phyloP scores from a whole-genome alignment of 1,140 invertebrate species.

The Drosophila tani region DNA sequence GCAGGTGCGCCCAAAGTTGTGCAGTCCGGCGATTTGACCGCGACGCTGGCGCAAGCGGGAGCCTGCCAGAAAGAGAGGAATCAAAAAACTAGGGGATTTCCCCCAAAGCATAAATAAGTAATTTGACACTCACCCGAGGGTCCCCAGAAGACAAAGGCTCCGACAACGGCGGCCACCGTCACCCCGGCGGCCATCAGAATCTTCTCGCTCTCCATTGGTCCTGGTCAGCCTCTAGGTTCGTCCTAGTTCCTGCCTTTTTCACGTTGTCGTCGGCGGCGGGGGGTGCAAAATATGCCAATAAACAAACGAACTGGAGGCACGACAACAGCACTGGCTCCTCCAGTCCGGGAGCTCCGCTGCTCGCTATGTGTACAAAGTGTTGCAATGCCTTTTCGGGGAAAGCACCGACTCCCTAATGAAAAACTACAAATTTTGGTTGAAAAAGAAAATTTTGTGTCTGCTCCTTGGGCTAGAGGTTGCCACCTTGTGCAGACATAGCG shows the following conservation, averaged over 20 bases:
- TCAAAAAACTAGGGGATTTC: no score
- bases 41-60: constrained; percentile 86
- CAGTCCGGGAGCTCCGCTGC: constrained; percentile 8
- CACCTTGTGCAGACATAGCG: not conserved
- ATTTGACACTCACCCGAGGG: constrained; percentile 86
- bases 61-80: constrained; percentile 56
- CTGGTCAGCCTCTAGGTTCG: not conserved
- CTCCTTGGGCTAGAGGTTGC: not conserved
- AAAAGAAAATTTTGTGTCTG: constrained; percentile 34
- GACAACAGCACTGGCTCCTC: constrained; percentile 17
- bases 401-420: not conserved
- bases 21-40: constrained; percentile 91
- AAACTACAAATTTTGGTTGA: not conserved
- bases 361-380: not conserved
- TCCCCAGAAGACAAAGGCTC: constrained; percentile 92
- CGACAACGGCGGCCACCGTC: constrained; percentile 90
- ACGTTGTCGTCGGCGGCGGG: not conserved
- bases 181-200: constrained; percentile 89
- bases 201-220: constrained; percentile 82
- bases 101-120: no score
- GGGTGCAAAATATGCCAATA: not conserved
- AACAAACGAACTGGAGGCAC: constrained; percentile 6
- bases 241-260: not conserved
- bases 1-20: constrained; percentile 94
- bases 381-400: not conserved